Evolutionary conservation across 2,797 vertebrate genomes (phyloP).

Genomic region (Tenualosa thibaudeaui): DNA sequence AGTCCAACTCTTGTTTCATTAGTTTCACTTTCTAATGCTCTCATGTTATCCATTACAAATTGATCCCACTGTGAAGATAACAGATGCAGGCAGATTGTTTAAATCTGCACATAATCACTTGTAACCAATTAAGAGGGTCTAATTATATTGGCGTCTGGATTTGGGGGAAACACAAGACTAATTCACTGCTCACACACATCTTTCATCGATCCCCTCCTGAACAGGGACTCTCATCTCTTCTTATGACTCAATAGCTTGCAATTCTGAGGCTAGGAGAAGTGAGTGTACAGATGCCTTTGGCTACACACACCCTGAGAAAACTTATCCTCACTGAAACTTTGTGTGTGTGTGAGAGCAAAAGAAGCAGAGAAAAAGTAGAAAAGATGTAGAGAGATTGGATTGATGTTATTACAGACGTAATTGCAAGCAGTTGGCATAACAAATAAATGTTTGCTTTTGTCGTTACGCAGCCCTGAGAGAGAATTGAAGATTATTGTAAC

Average conservation of each 20-base stretch:
- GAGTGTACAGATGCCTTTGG: neutral
- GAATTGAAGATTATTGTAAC: neutral
- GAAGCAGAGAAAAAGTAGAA: neutral
- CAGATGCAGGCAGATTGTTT: slow-evolving; percentile 49
- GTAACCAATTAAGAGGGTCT: slow-evolving; percentile 54
- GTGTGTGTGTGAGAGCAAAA: neutral
- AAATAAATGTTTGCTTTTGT: neutral
- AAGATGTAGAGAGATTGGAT: no score
- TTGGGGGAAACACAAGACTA: slow-evolving; percentile 36
- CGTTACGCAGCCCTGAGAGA: neutral
- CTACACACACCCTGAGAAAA: neutral
- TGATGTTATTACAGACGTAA: no score
- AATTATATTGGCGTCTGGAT: slow-evolving; percentile 40
- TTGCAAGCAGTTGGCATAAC: no score
- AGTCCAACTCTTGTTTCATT: slow-evolving; percentile 31
- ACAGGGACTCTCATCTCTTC: slow-evolving; percentile 1
- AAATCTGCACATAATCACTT: slow-evolving; percentile 58
- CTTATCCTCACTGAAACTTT: neutral
- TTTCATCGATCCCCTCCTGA: slow-evolving; percentile 53
- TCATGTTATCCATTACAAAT: slow-evolving; percentile 45
- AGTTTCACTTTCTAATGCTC: slow-evolving; percentile 28
- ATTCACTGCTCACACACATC: slow-evolving; percentile 54
- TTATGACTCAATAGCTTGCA: slow-evolving; percentile 44
- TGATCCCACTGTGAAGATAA: slow-evolving; percentile 51
- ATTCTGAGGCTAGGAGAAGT: neutral